Evolutionary conservation across 2,113 vertebrate species (phyloP).

Genomic region (Oriolus oriolus): DNA sequence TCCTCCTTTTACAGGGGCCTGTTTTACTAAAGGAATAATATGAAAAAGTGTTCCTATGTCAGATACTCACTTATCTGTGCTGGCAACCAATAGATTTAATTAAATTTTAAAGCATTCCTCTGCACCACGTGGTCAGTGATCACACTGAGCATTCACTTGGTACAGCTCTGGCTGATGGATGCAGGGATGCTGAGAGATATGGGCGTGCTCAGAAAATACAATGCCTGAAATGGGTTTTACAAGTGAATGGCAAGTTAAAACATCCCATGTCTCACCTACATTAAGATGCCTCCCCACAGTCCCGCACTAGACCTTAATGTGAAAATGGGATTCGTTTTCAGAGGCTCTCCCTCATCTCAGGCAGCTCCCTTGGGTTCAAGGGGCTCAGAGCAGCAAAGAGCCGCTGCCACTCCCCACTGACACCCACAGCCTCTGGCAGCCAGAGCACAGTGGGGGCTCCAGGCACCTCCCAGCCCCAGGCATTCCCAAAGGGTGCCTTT

Average conservation of each 20-base stretch:
- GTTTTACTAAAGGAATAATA: background rate
- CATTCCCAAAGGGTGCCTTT: background rate
- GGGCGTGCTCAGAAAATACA: background rate
- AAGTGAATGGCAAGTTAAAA: background rate
- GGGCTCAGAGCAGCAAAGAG: background rate
- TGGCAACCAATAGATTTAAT: background rate
- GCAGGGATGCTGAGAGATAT: background rate
- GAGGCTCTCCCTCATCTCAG: background rate
- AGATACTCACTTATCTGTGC: background rate
- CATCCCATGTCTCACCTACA: no score
- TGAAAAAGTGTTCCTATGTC: background rate
- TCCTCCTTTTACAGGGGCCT: background rate
- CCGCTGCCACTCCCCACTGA: background rate
- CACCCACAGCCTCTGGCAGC: background rate
- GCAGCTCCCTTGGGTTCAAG: background rate
- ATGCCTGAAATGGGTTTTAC: background rate
- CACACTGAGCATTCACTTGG: background rate
- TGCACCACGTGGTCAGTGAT: background rate
- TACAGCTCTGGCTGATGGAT: background rate
- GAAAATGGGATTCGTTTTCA: background rate
- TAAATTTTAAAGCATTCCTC: background rate
- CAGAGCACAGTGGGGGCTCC: background rate
- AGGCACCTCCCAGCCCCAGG: accelerated
- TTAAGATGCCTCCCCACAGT: background rate
- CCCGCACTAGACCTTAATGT: background rate